Evolutionary conservation across 2,797 vertebrate species (phyloP).

Genomic region (Toxotes lorentzi): DNA sequence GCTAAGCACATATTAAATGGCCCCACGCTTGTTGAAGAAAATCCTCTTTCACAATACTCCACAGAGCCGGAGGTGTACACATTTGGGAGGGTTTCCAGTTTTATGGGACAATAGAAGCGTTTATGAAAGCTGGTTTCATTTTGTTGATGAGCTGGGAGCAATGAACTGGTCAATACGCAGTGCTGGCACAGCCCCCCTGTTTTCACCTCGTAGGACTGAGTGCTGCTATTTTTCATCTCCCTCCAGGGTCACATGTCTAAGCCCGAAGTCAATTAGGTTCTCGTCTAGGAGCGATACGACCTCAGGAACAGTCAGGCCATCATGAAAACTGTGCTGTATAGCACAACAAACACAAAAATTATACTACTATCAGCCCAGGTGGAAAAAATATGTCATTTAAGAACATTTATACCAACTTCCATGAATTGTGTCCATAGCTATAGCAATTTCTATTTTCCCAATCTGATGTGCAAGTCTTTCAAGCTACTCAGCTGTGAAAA

Average conservation of each 20-base stretch:
- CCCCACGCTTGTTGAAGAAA: conserved; percentile 35
- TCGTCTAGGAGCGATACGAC: conserved; percentile 36
- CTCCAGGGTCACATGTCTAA: conserved; percentile 65
- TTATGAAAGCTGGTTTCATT: conserved; percentile 77
- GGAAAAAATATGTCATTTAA: neutral
- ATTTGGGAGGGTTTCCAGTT: conserved; percentile 51
- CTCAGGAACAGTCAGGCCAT: conserved; percentile 35
- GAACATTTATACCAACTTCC: neutral
- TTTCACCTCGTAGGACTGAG: conserved; percentile 53
- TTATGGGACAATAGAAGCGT: conserved; percentile 71
- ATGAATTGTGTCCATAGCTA: conserved; percentile 8
- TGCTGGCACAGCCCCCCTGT: conserved; percentile 49
- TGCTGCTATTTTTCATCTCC: conserved; percentile 65
- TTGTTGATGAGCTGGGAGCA: conserved; percentile 71
- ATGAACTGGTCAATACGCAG: conserved; percentile 74
- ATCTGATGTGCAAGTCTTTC: conserved; percentile 34
- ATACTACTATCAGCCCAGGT: neutral
- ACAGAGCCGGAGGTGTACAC: conserved; percentile 22
- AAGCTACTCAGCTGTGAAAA: conserved; percentile 61
- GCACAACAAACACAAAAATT: neutral
- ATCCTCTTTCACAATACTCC: conserved; percentile 64
- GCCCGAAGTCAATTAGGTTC: conserved; percentile 69
- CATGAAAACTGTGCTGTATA: conserved; percentile 33
- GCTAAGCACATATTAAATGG: conserved; percentile 49
- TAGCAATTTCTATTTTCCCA: conserved; percentile 13